Evolutionary conservation across 2,113 vertebrate genomes (phyloP).

Genomic region (Otus sunia): DNA sequence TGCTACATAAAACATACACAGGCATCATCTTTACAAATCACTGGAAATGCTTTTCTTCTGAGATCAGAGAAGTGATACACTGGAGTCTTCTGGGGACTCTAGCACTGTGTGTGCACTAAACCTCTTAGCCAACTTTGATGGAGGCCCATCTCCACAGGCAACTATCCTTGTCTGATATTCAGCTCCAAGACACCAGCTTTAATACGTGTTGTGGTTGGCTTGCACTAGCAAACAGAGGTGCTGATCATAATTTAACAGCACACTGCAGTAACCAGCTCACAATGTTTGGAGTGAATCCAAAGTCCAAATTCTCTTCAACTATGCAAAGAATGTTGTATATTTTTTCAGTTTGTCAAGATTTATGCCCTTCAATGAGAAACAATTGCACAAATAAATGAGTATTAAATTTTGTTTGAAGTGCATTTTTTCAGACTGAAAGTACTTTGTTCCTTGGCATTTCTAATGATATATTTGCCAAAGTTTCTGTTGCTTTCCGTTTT

Average conservation of each 20-base stretch:
- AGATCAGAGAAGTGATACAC: not conserved
- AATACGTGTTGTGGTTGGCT: not conserved
- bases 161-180: not conserved
- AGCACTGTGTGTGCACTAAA: not conserved
- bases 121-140: not conserved
- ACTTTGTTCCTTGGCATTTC: not conserved
- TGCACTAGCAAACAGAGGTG: not conserved
- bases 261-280: not conserved
- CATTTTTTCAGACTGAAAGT: constrained; percentile 5
- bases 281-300: not conserved
- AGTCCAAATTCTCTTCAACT: not conserved
- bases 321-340: constrained; percentile 26
- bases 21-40: not conserved
- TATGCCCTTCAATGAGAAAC: not conserved
- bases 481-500: not conserved
- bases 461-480: not conserved
- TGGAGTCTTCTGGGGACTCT: not conserved
- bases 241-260: not conserved
- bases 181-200: not conserved
- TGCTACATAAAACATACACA: rapidly evolving
- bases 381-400: constrained; percentile 20
- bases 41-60: not conserved
- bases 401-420: not conserved
- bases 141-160: not conserved
- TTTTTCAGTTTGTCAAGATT: constrained; percentile 21